Evolutionary conservation across 2,113 vertebrate species (phyloP).

Genomic region (Menidia beryllina): DNA sequence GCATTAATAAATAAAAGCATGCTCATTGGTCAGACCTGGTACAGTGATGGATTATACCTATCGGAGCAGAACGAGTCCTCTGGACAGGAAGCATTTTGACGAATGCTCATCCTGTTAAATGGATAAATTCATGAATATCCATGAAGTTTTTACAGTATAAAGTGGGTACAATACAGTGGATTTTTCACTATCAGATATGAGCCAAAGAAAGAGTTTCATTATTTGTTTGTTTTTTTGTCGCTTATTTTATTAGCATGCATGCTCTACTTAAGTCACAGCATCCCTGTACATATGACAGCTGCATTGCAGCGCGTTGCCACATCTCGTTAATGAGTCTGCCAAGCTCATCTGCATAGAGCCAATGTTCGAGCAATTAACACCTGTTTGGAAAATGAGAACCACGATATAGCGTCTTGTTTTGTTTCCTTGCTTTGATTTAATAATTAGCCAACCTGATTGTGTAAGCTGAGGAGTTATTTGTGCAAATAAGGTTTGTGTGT

Average conservation of each 20-base stretch:
- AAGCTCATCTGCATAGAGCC: constrained; percentile 45
- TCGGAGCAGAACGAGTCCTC: constrained; percentile 32
- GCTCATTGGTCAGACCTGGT: constrained; percentile 22
- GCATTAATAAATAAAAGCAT: constrained; percentile 12
- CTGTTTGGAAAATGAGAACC: constrained; percentile 45
- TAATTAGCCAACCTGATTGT: constrained; percentile 55
- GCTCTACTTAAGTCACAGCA: background rate
- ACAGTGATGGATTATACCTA: constrained; percentile 45
- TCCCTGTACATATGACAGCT: constrained; percentile 15
- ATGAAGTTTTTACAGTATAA: background rate
- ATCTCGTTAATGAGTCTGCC: background rate
- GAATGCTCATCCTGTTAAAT: constrained; percentile 17
- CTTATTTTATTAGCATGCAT: background rate
- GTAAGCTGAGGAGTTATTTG: constrained; percentile 31
- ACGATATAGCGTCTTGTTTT: constrained; percentile 16
- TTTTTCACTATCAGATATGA: background rate
- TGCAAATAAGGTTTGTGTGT: background rate
- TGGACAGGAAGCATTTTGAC: constrained; percentile 38
- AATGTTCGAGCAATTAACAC: constrained; percentile 53
- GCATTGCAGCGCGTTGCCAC: background rate
- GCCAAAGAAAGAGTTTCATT: background rate
- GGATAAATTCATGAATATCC: constrained; percentile 38
- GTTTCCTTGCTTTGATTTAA: constrained; percentile 11
- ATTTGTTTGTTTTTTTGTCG: background rate
- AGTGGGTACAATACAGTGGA: background rate